Base-by-base conservation (phyloP, 2,113 vertebrate genomes). In the Trochalopteron elliotii region DNA sequence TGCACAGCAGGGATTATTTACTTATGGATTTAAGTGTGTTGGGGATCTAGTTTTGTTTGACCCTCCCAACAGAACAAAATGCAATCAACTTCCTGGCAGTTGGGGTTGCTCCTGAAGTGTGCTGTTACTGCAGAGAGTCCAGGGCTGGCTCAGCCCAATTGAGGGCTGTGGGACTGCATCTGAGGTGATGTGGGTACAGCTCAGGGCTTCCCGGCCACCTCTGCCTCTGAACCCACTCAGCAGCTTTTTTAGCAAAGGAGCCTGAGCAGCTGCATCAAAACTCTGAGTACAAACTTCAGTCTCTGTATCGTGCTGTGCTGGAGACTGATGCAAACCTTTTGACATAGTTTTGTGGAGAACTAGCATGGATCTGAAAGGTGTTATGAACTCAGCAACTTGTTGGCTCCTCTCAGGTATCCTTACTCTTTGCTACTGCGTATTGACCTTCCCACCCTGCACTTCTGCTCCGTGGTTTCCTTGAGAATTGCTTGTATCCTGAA, bases 1-100 rank as follows among this genome's bases (percentile, higher is more conserved):
- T 1, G 2, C 76, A 4, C 68, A 71, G 76, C 83, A 30, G 86
- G 92, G 93, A 74, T 96, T 94, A 95, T 96, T 96, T 96, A 60
- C 83, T 90, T 57, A 92, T 45, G 83, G 94, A 88, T 94, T 93
- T 93, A n/a, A 10, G 22, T 81, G 64, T 77, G 67, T 23, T 63
- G 5, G 47, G 55, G 56, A 93, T 94, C 92, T 69, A 24, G 52
- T 75, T 89, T 71, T 55, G 5, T 87, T 71, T 91, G 72, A 84
- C 76, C 53, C 39, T 84, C 47, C 49, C 57, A 82, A n/a, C 27
- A 60, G 63, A 89, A 79, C 18, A 82, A 94, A 93, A 89, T 33
- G 21, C 49, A 64, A 10, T n/a, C 61, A 55, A 24, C 39, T 75
- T 95, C 10, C 74, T 5, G 13, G 25, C 1, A 1, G 61, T 24